phyloP scores from a whole-genome alignment of 1,140 invertebrate genomes.

The Zophobas morio region DNA sequence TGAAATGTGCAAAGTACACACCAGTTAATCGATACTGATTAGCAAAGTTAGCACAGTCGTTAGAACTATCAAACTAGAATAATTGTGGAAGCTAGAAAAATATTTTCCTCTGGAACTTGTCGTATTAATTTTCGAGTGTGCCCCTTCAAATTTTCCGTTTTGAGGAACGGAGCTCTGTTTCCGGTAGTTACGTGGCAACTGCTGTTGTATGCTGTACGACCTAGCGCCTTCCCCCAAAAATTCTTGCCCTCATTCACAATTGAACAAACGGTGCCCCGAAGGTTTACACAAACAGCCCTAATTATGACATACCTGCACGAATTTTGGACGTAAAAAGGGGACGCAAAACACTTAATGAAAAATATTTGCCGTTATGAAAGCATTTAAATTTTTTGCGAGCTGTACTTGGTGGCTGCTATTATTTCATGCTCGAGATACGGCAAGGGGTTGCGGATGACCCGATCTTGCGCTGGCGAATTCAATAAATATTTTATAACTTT shows the following conservation, averaged over 20 bases:
- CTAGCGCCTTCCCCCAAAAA: not conserved
- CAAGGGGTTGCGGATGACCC: not conserved
- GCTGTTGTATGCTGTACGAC: not conserved
- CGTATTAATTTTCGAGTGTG: too few relatives aligned
- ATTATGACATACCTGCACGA: constrained; percentile 29
- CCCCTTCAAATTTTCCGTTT: too few relatives aligned
- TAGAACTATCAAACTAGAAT: too few relatives aligned
- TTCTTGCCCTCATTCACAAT: constrained; percentile 14
- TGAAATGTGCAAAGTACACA: too few relatives aligned
- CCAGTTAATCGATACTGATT: too few relatives aligned
- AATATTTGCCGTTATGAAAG: constrained; percentile 5
- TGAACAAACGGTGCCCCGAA: constrained; percentile 3
- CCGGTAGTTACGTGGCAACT: too few relatives aligned
- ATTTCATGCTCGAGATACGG: not conserved
- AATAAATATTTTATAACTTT: constrained; percentile 42
- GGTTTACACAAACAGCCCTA: constrained; percentile 16
- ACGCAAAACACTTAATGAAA: constrained; percentile 22
- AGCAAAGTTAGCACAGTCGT: too few relatives aligned
- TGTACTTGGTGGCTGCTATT: not conserved
- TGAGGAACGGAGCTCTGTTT: too few relatives aligned
- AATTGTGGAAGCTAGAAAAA: too few relatives aligned
- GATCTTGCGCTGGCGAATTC: not conserved
- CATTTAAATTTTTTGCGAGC: constrained; percentile 14
- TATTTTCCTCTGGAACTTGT: too few relatives aligned
- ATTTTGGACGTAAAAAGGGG: not conserved